Evolutionary conservation across 2,113 vertebrate genomes (phyloP), one percentile per base, ranked within the genome.

Genomic region (Neopipo cinnamomea): DNA sequence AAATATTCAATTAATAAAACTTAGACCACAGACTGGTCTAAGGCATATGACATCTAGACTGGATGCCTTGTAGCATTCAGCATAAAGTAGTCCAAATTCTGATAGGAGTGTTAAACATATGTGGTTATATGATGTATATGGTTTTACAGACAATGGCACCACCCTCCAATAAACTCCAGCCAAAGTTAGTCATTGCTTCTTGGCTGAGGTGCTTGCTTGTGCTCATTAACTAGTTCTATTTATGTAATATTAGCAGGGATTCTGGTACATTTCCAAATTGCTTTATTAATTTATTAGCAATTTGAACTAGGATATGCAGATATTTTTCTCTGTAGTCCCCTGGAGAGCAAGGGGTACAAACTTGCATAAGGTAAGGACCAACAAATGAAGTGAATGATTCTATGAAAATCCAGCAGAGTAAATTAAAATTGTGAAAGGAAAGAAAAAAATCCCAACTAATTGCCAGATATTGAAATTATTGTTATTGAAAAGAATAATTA

Each of bases 221-320:
- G 59, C 27, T 52, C 85, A 56, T 59, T 72, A 41, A 73, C n/a
- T 82, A 90, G 77, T 85, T 76, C 42, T 52, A 73, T 94, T 88
- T 92, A 65, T 35, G 12, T 47, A 78, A 35, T 89, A 74, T 35
- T 83, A 91, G 21, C 28, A 52, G 65, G 28, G 33, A 96, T 90
- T 80, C 65, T 80, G 33, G 55, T 88, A 75, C 88, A 77, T 88
- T 95, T 97, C 79, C 85, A 97, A 96, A 94, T 77, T 72, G 49
- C 55, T 76, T 55, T 85, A 94, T 85, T 86, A 78, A 75, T 95
- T 88, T 91, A 95, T 89, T 97, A 95, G 70, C 30, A 92, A 58
- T 8, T 19, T 81, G 78, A 94, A 78, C 59, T 79, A 49, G 47
- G 31, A 86, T 95, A 88, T 47, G 53, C 53, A 76, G 66, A 39